These are phyloP conservation scores for Callorhinus ursinus DNA, from an alignment of 2,113 vertebrate genomes.

Conservation along the genomic window DNA sequence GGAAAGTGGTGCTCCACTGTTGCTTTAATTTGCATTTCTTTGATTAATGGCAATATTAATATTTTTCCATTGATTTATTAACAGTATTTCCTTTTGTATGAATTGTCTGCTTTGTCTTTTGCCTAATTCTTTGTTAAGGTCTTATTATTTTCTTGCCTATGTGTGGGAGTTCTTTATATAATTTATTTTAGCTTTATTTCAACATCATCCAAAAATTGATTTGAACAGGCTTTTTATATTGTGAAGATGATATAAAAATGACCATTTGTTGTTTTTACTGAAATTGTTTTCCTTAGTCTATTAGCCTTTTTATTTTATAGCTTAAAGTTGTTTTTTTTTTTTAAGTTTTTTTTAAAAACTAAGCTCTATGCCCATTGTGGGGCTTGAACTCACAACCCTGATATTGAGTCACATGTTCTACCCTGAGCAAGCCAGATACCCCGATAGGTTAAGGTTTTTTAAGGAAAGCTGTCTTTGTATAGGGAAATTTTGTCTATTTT, in stretches of 20 bases:
- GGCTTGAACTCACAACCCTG: neutral
- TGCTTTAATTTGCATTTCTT: slow-evolving; percentile 27
- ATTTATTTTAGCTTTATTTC: slow-evolving; percentile 28
- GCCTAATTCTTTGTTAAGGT: neutral
- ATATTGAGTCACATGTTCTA: neutral
- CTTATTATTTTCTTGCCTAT: slow-evolving; percentile 41
- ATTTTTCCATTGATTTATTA: slow-evolving; percentile 36
- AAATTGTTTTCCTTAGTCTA: neutral
- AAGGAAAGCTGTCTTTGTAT: neutral
- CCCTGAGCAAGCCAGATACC: neutral
- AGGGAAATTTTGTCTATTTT: neutral
- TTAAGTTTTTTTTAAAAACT: neutral
- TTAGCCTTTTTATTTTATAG: slow-evolving; percentile 16
- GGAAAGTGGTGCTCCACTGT: neutral
- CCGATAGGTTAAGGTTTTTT: neutral
- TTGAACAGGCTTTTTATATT: neutral
- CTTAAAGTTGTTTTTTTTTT: neutral
- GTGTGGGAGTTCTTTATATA: neutral
- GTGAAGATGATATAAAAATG: slow-evolving; percentile 18
- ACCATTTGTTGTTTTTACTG: neutral
- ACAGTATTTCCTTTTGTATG: slow-evolving; percentile 37
- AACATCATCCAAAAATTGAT: slow-evolving; percentile 27
- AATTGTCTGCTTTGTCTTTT: slow-evolving; percentile 43
- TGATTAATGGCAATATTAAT: neutral
- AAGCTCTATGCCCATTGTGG: neutral